Evolutionary conservation across 2,113 vertebrate genomes (phyloP), one percentile per base, ranked within the genome.

Genomic region (Petroica traversi): DNA sequence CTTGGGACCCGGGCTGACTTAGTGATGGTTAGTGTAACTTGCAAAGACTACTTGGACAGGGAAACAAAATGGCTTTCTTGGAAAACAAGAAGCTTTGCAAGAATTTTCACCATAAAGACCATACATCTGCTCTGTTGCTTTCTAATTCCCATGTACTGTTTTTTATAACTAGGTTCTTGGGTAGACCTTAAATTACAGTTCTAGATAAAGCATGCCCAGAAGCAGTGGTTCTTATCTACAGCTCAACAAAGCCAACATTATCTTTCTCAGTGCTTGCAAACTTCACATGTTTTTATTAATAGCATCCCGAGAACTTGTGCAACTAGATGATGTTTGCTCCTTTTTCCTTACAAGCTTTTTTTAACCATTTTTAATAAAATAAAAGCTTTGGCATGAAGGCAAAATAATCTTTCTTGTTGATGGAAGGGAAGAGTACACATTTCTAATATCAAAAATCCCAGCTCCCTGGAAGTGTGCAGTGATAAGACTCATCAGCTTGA

Each of bases 281-380:
- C 82, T 84, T 97, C 81, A 82, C 46, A 16, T 95, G 66, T 86
- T 86, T 95, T 92, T 93, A 89, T 80, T 92, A 94, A 89, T 89
- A 91, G 69, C 49, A 69, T 89, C 73, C 76, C 19, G 25, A 88
- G 77, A 88, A 92, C 52, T 94, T 92, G 51, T 72, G 80, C 79
- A 79, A 49, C 52, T 51, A 85, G 80, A 75, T 88, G 41, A 73
- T 87, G 5, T 59, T 80, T 93, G 72, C 43, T 67, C 15, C 51
- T 90, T 92, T 75, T 75, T 93, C 64, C 75, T 63, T 43, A 71
- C 43, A 48, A 86, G 36, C 61, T 81, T 75, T 38, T 95, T 95
- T 91, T 64, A 82, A 82, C 61, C 52, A 57, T 52, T 79, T 89
- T 82, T 75, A 89, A 61, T 79, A 89, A 86, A 94, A 68, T 52